Evolutionary conservation across 2,797 vertebrate genomes (phyloP).

Genomic region (Tokudaia muenninki): DNA sequence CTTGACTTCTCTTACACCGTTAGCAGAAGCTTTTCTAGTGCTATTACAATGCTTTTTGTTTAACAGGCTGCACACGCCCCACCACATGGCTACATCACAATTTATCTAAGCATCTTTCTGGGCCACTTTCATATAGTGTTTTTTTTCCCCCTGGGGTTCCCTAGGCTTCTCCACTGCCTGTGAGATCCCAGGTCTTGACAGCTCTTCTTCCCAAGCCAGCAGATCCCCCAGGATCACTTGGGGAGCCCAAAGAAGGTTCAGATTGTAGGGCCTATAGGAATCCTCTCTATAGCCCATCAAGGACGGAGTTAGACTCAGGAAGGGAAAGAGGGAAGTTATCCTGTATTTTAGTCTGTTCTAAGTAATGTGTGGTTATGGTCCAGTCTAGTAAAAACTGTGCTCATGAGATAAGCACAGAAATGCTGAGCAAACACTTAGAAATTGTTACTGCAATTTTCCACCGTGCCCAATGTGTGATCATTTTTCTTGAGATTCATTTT

Average conservation of each 20-base stretch:
- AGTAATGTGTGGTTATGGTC: not conserved
- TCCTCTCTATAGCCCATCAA: not conserved
- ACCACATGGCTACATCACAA: not conserved
- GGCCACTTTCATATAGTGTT: not conserved
- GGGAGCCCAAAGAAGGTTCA: not conserved
- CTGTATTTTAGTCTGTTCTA: not conserved
- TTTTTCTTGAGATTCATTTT: slow-evolving; percentile 32
- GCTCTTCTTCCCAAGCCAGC: not conserved
- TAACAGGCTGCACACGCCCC: not conserved
- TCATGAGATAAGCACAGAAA: not conserved
- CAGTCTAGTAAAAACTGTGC: not conserved
- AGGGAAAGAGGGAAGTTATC: not conserved
- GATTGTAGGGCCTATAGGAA: not conserved
- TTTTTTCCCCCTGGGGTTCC: not conserved
- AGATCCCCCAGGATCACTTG: not conserved
- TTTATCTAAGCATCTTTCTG: not conserved
- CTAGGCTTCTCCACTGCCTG: not conserved
- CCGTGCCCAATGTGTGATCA: not conserved
- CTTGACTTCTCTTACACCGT: not conserved
- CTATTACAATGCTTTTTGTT: not conserved
- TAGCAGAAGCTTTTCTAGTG: not conserved
- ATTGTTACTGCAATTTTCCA: not conserved
- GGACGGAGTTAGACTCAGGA: not conserved
- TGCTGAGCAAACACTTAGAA: not conserved
- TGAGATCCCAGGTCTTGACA: not conserved